Percentiles rank a stretch among this genome's conserved stretches.
Conservation (phyloP, 2,113 vertebrate genomes). For the Chiloscyllium plagiosum region DNA sequence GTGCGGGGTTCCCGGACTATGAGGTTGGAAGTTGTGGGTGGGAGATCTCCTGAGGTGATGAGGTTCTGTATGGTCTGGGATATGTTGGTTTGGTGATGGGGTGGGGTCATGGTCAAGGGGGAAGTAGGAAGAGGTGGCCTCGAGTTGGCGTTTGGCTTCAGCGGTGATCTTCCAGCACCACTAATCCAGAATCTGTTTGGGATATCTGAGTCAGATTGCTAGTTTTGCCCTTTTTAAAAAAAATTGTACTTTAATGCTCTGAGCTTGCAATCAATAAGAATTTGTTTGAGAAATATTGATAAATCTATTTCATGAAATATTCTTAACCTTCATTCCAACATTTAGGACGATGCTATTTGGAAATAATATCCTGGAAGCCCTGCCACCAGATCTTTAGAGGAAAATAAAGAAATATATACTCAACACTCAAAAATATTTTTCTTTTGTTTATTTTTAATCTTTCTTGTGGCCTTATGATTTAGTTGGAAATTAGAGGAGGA, state of each 20-base stretch:
- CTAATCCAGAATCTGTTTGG: neutral
- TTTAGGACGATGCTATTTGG: neutral
- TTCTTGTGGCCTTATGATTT: neutral
- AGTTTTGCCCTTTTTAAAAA: neutral
- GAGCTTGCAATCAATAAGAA: neutral
- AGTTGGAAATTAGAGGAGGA: neutral
- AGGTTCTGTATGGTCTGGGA: too few species aligned
- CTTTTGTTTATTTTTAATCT: neutral
- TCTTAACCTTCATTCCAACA: neutral
- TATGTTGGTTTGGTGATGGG: too few species aligned
- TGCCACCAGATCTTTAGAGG: neutral
- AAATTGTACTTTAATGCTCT: neutral
- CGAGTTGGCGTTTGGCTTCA: too few species aligned
- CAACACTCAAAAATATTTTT: neutral
- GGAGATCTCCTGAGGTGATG: too few species aligned
- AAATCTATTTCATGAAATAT: neutral
- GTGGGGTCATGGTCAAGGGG: too few species aligned
- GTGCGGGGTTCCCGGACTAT: too few species aligned
- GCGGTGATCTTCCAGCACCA: neutral
- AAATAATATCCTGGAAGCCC: neutral
- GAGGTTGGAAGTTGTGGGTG: too few species aligned
- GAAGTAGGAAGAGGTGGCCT: too few species aligned
- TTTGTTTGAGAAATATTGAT: neutral
- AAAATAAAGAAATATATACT: neutral
- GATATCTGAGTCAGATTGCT: neutral